Conservation (phyloP, 35 echinoderm and acorn worm species). For the Apostichopus japonicus region DNA sequence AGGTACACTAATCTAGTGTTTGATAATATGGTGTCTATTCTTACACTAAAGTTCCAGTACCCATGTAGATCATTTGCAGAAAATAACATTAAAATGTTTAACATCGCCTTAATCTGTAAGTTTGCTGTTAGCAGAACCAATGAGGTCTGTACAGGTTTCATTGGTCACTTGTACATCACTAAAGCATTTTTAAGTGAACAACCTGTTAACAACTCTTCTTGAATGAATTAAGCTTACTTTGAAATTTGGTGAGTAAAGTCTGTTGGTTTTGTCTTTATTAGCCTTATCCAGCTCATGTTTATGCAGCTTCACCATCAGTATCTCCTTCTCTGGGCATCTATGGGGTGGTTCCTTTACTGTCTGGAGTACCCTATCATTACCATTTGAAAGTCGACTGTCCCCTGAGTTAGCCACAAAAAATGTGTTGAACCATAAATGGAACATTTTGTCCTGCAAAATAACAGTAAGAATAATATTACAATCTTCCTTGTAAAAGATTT, state of each 20-base stretch:
- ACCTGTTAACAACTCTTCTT: conserved; percentile 6
- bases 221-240: conserved; percentile 57
- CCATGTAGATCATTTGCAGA: no score
- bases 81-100: no score
- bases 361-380: conserved; percentile 12
- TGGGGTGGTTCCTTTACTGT: conserved; percentile 36
- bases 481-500: neutral
- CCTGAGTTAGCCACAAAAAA: conserved; percentile 82
- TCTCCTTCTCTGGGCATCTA: conserved; percentile 24
- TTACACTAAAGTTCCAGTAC: no score
- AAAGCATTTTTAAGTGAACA: neutral
- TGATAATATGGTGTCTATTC: no score
- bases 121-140: no score
- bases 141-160: no score
- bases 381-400: conserved; percentile 33
- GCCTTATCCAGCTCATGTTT: conserved; percentile 92
- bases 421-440: conserved; percentile 99
- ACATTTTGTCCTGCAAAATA: conserved; percentile 84
- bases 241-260: conserved; percentile 91
- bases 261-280: conserved; percentile 98
- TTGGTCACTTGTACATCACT: neutral
- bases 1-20: no score
- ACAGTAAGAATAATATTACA: neutral
- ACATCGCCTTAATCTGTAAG: no score
- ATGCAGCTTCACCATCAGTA: conserved; percentile 59